Evolutionary conservation across 2,113 vertebrate species (phyloP).

Genomic region (Charina bottae): DNA sequence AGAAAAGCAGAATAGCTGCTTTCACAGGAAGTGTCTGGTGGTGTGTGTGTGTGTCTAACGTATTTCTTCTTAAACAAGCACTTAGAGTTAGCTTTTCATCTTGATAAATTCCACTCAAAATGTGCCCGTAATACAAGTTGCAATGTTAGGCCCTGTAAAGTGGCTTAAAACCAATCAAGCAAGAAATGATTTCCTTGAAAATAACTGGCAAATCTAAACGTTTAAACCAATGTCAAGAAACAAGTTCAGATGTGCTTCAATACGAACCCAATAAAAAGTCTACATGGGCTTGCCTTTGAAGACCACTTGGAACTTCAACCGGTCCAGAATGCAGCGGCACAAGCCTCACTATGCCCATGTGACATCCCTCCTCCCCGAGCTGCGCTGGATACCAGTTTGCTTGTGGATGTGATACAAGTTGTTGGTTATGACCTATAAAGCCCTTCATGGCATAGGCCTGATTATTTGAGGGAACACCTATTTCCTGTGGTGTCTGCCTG

Average conservation of each 20-base stretch:
- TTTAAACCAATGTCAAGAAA: background rate
- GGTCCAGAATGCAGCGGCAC: background rate
- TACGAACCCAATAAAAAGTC: background rate
- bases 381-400: background rate
- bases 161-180: background rate
- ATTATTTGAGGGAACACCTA: background rate
- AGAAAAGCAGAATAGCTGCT: background rate
- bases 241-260: background rate
- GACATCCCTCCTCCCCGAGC: background rate
- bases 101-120: background rate
- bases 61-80: slow-evolving; percentile 2
- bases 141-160: background rate
- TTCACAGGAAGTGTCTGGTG: rapidly evolving
- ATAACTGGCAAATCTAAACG: background rate
- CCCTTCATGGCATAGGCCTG: background rate
- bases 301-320: background rate
- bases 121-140: background rate
- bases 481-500: background rate
- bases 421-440: background rate
- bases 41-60: background rate
- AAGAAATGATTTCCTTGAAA: background rate
- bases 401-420: background rate
- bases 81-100: rapidly evolving
- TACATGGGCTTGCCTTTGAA: background rate
- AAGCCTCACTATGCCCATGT: background rate